Evolutionary conservation across 2,113 vertebrate genomes (phyloP).

Genomic region (Lophius piscatorius): DNA sequence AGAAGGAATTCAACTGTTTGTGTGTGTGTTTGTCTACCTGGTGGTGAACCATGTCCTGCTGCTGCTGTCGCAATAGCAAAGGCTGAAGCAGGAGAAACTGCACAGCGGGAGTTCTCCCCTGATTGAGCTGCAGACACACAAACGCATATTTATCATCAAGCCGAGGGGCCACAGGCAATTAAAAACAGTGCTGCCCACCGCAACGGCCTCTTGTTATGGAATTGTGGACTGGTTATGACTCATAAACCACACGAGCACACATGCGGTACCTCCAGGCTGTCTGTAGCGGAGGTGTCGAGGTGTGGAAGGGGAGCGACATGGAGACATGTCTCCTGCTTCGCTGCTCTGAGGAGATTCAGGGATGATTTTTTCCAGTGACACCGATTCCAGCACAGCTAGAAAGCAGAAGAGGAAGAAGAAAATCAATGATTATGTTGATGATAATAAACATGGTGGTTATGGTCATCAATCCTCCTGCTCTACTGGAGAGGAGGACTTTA

Average conservation of each 20-base stretch:
- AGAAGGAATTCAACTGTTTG: not conserved
- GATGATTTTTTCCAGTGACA: slow-evolving; percentile 86
- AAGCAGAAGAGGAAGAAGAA: slow-evolving; percentile 14
- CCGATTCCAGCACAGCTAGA: slow-evolving; percentile 89
- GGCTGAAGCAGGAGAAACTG: slow-evolving; percentile 94
- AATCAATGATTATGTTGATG: not conserved
- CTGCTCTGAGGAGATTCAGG: slow-evolving; percentile 83
- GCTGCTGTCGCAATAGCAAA: slow-evolving; percentile 98
- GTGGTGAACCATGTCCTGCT: slow-evolving; percentile 91
- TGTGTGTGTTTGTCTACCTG: slow-evolving; percentile 78
- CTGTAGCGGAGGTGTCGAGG: slow-evolving; percentile 93
- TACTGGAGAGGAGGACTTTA: slow-evolving; percentile 5
- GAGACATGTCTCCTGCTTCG: slow-evolving; percentile 87
- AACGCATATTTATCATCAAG: slow-evolving; percentile 32
- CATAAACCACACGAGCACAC: slow-evolving; percentile 13
- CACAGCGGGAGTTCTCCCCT: slow-evolving; percentile 89
- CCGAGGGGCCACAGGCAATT: not conserved
- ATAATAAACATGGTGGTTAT: not conserved
- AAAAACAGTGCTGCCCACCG: slow-evolving; percentile 11
- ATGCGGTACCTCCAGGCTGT: slow-evolving; percentile 86
- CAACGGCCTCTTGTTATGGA: slow-evolving; percentile 3
- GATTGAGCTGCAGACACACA: slow-evolving; percentile 83
- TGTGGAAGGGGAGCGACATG: slow-evolving; percentile 91
- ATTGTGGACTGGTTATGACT: slow-evolving; percentile 15
- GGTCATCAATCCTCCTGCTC: slow-evolving; percentile 1